Base-by-base conservation (phyloP, 2,113 vertebrate genomes). In the Misgurnus mizolepis region DNA sequence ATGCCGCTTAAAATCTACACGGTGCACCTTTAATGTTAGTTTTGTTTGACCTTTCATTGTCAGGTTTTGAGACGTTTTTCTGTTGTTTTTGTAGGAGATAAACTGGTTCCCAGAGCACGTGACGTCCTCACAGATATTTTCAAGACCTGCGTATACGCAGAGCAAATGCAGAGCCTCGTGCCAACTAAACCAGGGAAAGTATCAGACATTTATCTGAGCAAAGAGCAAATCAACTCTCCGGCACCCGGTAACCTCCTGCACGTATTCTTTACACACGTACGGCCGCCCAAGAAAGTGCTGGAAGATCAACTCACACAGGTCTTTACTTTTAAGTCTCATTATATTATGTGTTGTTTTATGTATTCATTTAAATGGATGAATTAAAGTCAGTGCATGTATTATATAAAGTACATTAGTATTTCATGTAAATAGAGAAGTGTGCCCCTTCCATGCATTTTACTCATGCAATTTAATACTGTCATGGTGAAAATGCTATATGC, bases 241-340 rank as follows among this genome's bases (percentile, higher is more conserved):
- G 96, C 95, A 0, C 96, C 97, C 0, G 98, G 96, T 9, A 99
- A 99, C 78, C 92, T 99, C 0, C 93, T 99, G 5, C 96, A 98
- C 12, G 88, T 96, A 40, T 99, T 98, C 91, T 98, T 99, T 90
- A 98, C 96, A 72, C 96, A 97, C 0, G 94, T 98, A 74, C 94
- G 97, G 12, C 95, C 96, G 40, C 95, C 96, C 0, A 99, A 98
- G 90, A 98, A 99, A 85, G 93, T 97, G 67, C 93, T 98, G 3
- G 98, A 99, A 84, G 98, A 98, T 87, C 98, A 98, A 80, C 96
- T 99, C 7, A 96, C 96, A 4, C 98, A 98, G 96, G 97, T 99
- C 90, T 47, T 41, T 45, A 12, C 1, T 50, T 6, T 49, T 14
- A 12, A 55, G 3, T 45, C 7, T 43, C 65, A 10, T 76, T 53